phyloP scores from a whole-genome alignment of 2,888 invertebrate genomes.

The Gryllus longicercus region DNA sequence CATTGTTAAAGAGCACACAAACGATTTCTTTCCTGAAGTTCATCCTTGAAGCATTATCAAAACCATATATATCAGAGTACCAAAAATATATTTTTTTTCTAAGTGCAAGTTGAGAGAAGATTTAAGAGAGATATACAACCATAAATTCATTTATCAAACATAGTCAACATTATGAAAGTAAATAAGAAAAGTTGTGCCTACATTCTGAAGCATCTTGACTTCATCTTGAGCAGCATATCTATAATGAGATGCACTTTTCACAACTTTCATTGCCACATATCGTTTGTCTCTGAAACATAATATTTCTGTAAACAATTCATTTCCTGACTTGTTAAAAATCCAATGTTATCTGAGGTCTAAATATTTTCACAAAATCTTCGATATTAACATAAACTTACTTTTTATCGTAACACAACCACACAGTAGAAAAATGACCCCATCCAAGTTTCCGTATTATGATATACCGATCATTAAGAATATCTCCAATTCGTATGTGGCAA shows the following conservation, averaged over 20 bases:
- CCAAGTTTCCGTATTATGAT: background rate
- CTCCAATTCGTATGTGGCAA: background rate
- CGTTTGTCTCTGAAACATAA: background rate
- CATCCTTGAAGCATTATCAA: too few relatives aligned
- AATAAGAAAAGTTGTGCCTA: background rate
- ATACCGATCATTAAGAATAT: background rate
- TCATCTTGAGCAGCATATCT: background rate
- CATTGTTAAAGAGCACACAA: too few relatives aligned
- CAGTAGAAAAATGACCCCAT: constrained; percentile 3
- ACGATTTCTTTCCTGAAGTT: too few relatives aligned
- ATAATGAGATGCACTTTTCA: background rate
- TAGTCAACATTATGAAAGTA: too few relatives aligned
- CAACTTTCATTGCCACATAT: background rate
- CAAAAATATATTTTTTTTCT: too few relatives aligned
- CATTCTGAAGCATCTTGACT: background rate
- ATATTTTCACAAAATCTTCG: background rate
- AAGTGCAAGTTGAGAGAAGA: too few relatives aligned
- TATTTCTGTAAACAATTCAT: too few relatives aligned
- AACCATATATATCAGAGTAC: too few relatives aligned
- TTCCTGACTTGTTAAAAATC: too few relatives aligned
- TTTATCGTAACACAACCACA: background rate
- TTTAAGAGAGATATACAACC: too few relatives aligned
- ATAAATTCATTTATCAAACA: too few relatives aligned
- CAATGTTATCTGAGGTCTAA: too few relatives aligned
- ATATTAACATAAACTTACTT: background rate